Evolutionary conservation across 2,888 invertebrate species (phyloP).

Genomic region (Drosophila acutilabella): DNA sequence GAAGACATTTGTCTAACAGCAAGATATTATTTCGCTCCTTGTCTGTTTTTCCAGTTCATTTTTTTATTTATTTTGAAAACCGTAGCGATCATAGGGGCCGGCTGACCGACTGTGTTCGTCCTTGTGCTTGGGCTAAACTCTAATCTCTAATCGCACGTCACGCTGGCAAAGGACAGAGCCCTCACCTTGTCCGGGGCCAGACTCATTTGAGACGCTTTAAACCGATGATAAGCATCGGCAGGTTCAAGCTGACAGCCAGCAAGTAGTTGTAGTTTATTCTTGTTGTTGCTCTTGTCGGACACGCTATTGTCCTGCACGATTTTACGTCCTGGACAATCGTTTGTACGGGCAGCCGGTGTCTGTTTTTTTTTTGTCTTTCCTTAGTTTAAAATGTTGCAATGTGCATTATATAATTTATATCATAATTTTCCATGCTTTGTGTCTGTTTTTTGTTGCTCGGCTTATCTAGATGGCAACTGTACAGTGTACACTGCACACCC

Average conservation of each 20-base stretch:
- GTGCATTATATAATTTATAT: conserved; percentile 78
- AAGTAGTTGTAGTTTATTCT: conserved; percentile 51
- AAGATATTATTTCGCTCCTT: conserved; percentile 37
- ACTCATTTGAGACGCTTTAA: conserved; percentile 76
- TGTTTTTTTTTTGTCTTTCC: not conserved
- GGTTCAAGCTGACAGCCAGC: conserved; percentile 60
- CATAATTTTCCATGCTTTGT: conserved; percentile 67
- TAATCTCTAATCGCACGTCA: conserved; percentile 78
- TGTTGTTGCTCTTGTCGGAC: conserved; percentile 20
- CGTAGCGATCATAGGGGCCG: conserved; percentile 34
- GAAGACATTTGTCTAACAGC: conserved; percentile 62
- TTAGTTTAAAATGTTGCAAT: conserved; percentile 70
- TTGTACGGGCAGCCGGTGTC: conserved; percentile 40
- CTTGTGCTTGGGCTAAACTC: conserved; percentile 66
- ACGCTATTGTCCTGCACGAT: conserved; percentile 69
- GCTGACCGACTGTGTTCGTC: conserved; percentile 33
- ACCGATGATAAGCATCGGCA: conserved; percentile 72
- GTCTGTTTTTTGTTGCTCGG: conserved; percentile 43
- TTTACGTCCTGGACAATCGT: conserved; percentile 45
- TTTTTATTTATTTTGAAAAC: conserved; percentile 32
- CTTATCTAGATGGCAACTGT: conserved; percentile 69
- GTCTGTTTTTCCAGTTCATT: conserved; percentile 9
- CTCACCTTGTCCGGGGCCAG: conserved; percentile 49
- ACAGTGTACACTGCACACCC: conserved; percentile 23
- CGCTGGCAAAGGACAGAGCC: conserved; percentile 60